A percentile compares a stretch with the other conserved stretches of the same genome.
Conservation (phyloP, 2,888 invertebrate genomes). For the Drosophila yooni region DNA sequence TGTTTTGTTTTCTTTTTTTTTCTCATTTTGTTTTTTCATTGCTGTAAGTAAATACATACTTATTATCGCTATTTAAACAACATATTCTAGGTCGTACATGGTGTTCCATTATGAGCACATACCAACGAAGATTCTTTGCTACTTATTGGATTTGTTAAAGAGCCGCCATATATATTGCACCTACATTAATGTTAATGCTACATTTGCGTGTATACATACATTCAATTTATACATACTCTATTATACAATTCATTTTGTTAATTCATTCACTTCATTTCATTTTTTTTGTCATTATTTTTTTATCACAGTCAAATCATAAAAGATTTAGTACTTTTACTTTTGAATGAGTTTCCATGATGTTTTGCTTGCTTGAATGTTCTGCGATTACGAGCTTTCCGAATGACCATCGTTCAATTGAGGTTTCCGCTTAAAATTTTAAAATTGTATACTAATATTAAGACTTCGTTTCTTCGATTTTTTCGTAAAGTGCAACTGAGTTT, state of each 20-base stretch:
- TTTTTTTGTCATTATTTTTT: constrained; percentile 81
- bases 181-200: constrained; percentile 63
- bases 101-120: constrained; percentile 49
- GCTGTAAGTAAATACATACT: constrained; percentile 50
- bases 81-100: constrained; percentile 57
- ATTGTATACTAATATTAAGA: constrained; percentile 52
- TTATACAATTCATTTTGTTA: constrained; percentile 58
- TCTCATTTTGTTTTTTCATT: constrained; percentile 1
- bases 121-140: constrained; percentile 48
- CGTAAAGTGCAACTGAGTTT: constrained; percentile 49
- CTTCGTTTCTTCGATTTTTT: constrained; percentile 36
- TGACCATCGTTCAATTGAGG: constrained; percentile 49
- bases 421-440: constrained; percentile 57
- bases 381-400: constrained; percentile 51
- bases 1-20: constrained; percentile 12
- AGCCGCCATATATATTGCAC: constrained; percentile 50
- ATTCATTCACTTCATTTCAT: constrained; percentile 44
- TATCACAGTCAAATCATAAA: constrained; percentile 85
- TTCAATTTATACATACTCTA: constrained; percentile 66
- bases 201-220: constrained; percentile 65
- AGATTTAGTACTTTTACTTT: constrained; percentile 83
- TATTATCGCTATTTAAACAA: constrained; percentile 55
- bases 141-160: constrained; percentile 56
- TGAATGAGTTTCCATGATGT: constrained; percentile 80
- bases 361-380: constrained; percentile 64